Evolutionary conservation across 2,888 invertebrate species (phyloP), one percentile per base, ranked within the genome.

Genomic region (Parnassius mnemosyne): DNA sequence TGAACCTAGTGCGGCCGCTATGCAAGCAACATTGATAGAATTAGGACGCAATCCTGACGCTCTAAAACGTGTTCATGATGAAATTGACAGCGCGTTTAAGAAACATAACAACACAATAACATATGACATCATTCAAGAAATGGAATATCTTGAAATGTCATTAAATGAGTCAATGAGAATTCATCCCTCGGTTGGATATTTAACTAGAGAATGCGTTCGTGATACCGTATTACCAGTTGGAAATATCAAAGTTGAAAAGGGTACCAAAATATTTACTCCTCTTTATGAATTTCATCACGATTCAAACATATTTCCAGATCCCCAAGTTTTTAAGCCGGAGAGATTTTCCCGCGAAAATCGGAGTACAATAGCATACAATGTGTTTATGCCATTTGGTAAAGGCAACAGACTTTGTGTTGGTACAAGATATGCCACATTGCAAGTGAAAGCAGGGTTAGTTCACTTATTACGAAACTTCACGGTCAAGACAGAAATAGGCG

Each of bases 401-500:
- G 92, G 91, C 0, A 81, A 82, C 3, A 75, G 92, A 50, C 73
- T 80, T 13, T 92, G 92, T 65, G 84, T 92, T 3, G 92, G 92
- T 66, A 69, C 73, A 60, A 77, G 81, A 63, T 82, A 76, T 60
- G 82, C 83, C 0, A 71, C 68, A 11, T 60, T 84, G 3, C 72
- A 72, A 66, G 68, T 67, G 3, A 71, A 69, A 51, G 68, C 77
- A 46, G 79, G 78, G 1, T 56, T 82, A 11, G 67, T 76, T 2
- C 74, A 83, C 63, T 62, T 83, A 1, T 53, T 84, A 3, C 76
- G 71, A 43, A 65, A 77, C 42, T 84, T 74, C 53, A 69, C 75
- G 16, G 58, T 83, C 0, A 72, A 71, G 16, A 81, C 81, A 2
- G 20, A 67, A 9, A 20, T 64, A 11, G 10, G 34, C 10, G 66